Percentiles rank a stretch among this genome's conserved stretches.
phyloP scores from a whole-genome alignment of 1,140 invertebrate genomes.

The Drosophila ogumai region DNA sequence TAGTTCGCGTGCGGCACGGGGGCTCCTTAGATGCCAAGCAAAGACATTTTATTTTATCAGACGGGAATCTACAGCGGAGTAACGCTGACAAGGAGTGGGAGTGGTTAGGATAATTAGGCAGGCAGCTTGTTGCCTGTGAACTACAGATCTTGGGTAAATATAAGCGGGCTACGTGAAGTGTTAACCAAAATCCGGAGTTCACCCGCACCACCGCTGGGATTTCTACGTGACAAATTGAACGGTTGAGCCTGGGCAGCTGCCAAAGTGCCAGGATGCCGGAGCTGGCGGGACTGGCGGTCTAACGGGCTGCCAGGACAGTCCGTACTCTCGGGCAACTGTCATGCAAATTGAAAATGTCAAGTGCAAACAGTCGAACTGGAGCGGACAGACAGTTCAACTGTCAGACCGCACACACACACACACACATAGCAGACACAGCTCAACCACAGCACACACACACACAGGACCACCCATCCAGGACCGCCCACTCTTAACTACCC shows the following conservation, averaged over 20 bases:
- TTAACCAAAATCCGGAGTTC: slow-evolving; percentile 50
- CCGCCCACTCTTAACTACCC: slow-evolving; percentile 11
- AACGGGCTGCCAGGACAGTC: slow-evolving; percentile 7
- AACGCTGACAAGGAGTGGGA: neutral
- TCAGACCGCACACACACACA: slow-evolving; percentile 33
- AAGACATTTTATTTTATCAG: slow-evolving; percentile 71
- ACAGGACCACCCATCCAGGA: neutral
- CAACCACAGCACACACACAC: neutral
- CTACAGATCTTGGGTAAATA: slow-evolving; percentile 52
- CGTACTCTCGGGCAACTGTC: slow-evolving; percentile 56
- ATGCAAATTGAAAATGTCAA: slow-evolving; percentile 83
- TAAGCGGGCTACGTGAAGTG: slow-evolving; percentile 50
- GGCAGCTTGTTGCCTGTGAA: slow-evolving; percentile 37
- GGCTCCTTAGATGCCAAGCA: slow-evolving; percentile 26
- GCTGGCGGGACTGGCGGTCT: neutral
- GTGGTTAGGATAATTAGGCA: slow-evolving; percentile 35
- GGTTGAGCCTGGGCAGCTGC: slow-evolving; percentile 41
- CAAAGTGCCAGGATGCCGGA: slow-evolving; percentile 22
- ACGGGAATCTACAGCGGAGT: slow-evolving; percentile 33
- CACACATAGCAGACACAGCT: neutral
- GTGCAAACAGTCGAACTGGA: slow-evolving; percentile 72
- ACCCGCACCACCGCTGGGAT: slow-evolving; percentile 12
- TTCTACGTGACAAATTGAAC: slow-evolving; percentile 57
- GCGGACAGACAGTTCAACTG: slow-evolving; percentile 38
- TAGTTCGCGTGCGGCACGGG: slow-evolving; percentile 44